Evolutionary conservation across 2,113 vertebrate genomes (phyloP).

Genomic region (Vimba vimba): DNA sequence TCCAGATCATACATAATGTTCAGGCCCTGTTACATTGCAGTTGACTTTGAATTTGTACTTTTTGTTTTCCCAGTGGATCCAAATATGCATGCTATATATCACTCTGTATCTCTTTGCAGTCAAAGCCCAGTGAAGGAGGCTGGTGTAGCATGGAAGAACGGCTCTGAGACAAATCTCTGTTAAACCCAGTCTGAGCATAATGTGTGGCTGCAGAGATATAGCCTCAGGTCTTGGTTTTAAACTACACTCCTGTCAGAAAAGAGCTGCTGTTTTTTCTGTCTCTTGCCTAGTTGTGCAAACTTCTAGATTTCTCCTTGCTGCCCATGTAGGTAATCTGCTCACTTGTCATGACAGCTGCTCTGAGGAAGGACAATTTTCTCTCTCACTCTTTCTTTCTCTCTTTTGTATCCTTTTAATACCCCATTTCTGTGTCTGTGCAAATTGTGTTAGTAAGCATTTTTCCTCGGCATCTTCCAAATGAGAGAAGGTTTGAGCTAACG

Average conservation of each 20-base stretch:
- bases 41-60: slow-evolving; percentile 32
- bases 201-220: slow-evolving; percentile 36
- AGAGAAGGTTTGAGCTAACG: not conserved
- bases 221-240: slow-evolving; percentile 37
- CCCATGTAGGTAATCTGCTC: slow-evolving; percentile 34
- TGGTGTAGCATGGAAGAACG: not conserved
- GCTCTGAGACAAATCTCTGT: slow-evolving; percentile 13
- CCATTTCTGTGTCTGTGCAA: slow-evolving; percentile 21
- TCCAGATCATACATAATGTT: slow-evolving; percentile 1
- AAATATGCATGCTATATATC: slow-evolving; percentile 16
- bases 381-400: not conserved
- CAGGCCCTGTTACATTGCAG: not conserved
- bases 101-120: not conserved
- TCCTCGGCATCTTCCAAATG: not conserved
- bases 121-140: slow-evolving; percentile 6
- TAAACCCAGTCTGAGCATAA: slow-evolving; percentile 28
- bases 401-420: slow-evolving; percentile 11
- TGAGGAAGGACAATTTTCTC: slow-evolving; percentile 26
- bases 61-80: not conserved
- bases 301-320: slow-evolving; percentile 26
- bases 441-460: slow-evolving; percentile 14
- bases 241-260: slow-evolving; percentile 27
- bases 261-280: slow-evolving; percentile 16
- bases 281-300: slow-evolving; percentile 28
- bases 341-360: slow-evolving; percentile 21